Base-by-base conservation (phyloP, 1,140 invertebrate genomes). In the Planococcus citri region DNA sequence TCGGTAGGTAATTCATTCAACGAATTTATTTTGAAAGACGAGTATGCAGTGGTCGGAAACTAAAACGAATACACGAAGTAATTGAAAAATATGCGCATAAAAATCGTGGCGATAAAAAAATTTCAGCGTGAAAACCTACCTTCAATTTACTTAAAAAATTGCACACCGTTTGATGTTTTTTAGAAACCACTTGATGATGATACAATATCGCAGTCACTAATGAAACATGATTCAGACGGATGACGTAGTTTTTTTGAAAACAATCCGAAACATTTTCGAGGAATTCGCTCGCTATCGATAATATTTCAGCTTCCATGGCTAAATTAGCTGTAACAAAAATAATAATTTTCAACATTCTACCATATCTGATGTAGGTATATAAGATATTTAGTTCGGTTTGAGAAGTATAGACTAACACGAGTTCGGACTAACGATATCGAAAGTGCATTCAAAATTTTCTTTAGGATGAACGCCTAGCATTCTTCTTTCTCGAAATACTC, bases 401-500 rank as follows among this genome's bases (percentile, higher is more conserved):
- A 37, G 33, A 37, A 37, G 6, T 14, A 37, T 37, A 8, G 14
- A 72, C 51, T 74, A 77, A 85, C 85, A 84, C 71, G 81, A 78
- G 61, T 78, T 84, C 1, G 90, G 84, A 21, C 87, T 88, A 12
- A 97, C 88, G 72, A 97, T 93, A 77, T 98, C 95, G 80, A 97
- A 97, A 1, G 91, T 90, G 80, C 91, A 95, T 78, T 96, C 93
- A 71, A 88, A 88, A 6, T 91, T 82, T 80, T 96, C 92, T 73
- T 86, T 84, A 0, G 94, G 94, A 81, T 95, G 91, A 74, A 91
- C 88, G 9, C 91, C 90, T 74, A 85, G 84, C 1, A 90, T 85
- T 74, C 88, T 88, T 74, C 87, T 87, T 78, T 94, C 91, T 71
- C 92, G 82, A 75, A 87, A 97, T 1, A 97, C 92, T 72, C 88